phyloP scores from a whole-genome alignment of 2,888 invertebrate species.

The Melanotus villosus region DNA sequence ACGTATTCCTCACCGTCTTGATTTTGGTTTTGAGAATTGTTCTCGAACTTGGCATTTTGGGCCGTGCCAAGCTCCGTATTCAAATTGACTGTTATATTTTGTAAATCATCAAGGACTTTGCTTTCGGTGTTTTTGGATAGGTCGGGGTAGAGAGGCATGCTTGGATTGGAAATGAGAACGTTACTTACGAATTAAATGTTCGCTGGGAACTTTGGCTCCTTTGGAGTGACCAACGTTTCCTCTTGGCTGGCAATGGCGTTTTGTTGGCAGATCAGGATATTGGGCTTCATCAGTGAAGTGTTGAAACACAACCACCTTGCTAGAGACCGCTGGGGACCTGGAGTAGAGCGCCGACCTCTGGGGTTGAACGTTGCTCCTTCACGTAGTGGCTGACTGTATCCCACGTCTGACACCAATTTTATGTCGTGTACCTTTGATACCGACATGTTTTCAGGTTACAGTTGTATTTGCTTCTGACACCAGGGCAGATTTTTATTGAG shows the following conservation, averaged over 20 bases:
- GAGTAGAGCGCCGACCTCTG: no score
- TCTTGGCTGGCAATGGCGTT: no score
- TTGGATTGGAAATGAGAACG: not conserved
- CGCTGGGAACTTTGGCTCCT: not conserved
- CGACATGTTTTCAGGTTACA: no score
- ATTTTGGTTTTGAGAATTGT: no score
- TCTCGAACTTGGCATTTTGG: no score
- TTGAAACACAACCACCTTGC: not conserved
- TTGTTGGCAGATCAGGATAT: not conserved
- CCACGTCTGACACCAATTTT: no score
- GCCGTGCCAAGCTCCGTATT: not conserved
- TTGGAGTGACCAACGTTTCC: no score
- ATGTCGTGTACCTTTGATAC: no score
- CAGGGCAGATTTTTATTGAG: no score
- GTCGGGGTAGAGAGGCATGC: not conserved
- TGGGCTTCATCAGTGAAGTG: not conserved
- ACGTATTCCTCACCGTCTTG: not conserved
- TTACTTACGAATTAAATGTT: not conserved
- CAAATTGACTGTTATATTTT: not conserved
- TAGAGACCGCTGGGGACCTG: not conserved
- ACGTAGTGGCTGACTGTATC: no score
- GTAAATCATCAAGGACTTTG: not conserved
- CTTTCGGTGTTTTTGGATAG: not conserved
- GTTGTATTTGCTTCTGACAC: no score
- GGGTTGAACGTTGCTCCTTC: no score